Percentiles rank a stretch among this genome's conserved stretches.
Conservation (phyloP, 2,888 invertebrate species). For the Spicauda simplicius region DNA sequence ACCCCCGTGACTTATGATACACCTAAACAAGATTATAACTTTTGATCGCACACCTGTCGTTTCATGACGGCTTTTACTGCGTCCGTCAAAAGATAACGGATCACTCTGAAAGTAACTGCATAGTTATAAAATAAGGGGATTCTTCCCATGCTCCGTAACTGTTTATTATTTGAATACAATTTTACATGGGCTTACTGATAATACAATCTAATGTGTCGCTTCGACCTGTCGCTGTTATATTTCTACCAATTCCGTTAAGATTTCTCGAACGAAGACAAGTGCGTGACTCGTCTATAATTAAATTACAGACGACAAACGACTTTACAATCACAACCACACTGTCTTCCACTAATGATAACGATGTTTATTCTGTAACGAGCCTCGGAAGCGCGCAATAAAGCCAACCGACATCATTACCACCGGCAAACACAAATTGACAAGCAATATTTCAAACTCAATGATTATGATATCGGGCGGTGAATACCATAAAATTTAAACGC, state of each 20-base stretch:
- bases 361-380: constrained; percentile 50
- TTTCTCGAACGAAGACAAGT: constrained; percentile 23
- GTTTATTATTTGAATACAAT: constrained; percentile 26
- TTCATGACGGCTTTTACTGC: constrained; percentile 43
- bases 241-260: constrained; percentile 17
- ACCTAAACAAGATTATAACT: constrained; percentile 47
- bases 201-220: too few relatives aligned
- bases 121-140: constrained; percentile 42
- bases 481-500: constrained; percentile 62
- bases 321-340: constrained; percentile 47
- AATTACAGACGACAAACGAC: constrained; percentile 41
- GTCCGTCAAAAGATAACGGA: constrained; percentile 49
- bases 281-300: constrained; percentile 42
- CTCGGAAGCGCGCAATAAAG: constrained; percentile 58
- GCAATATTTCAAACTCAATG: constrained; percentile 66
- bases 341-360: constrained; percentile 49
- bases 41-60: constrained; percentile 50
- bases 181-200: too few relatives aligned
- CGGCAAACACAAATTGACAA: constrained; percentile 64
- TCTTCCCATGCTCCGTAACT: neutral
- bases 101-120: constrained; percentile 45
- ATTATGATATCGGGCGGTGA: constrained; percentile 62
- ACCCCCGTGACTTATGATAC: constrained; percentile 45
- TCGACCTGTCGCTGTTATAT: constrained; percentile 18
- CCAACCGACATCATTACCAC: constrained; percentile 52